A percentile compares a stretch with the other conserved stretches of the same genome.
phyloP scores from a whole-genome alignment of 1,140 invertebrate species.

The Drosophila varians region DNA sequence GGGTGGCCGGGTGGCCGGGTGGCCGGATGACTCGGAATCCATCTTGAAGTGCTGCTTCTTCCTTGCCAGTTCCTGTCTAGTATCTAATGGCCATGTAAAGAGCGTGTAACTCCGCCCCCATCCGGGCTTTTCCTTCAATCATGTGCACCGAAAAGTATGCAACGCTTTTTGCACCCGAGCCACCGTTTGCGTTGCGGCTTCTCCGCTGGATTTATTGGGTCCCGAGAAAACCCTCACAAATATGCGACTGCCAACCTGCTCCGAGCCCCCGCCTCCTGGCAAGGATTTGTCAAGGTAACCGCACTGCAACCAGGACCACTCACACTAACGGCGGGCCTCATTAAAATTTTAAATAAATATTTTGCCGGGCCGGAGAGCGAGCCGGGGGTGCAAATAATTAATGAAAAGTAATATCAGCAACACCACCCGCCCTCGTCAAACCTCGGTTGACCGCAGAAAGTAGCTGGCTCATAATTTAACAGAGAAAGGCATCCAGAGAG shows the following conservation, averaged over 20 bases:
- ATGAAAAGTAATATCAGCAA: slow-evolving; percentile 48
- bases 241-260: slow-evolving; percentile 16
- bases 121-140: slow-evolving; percentile 39
- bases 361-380: slow-evolving; percentile 18
- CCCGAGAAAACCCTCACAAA: slow-evolving; percentile 24
- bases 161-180: slow-evolving; percentile 20
- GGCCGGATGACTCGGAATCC: slow-evolving; percentile 4
- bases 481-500: slow-evolving; percentile 4
- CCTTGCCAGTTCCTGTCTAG: slow-evolving; percentile 19
- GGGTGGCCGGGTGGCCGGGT: background rate
- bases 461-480: slow-evolving; percentile 38
- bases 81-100: slow-evolving; percentile 43
- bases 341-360: slow-evolving; percentile 55
- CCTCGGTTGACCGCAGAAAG: slow-evolving; percentile 45
- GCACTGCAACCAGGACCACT: slow-evolving; percentile 19
- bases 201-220: slow-evolving; percentile 23
- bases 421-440: slow-evolving; percentile 42
- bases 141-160: slow-evolving; percentile 46
- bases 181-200: background rate
- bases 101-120: slow-evolving; percentile 10
- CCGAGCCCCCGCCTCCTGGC: background rate
- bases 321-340: slow-evolving; percentile 21
- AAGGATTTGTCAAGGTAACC: slow-evolving; percentile 45
- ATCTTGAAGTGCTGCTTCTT: slow-evolving; percentile 34
- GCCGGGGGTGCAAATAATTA: slow-evolving; percentile 48